Percentiles rank a stretch among this genome's conserved stretches.
Conservation (phyloP, 2,113 vertebrate genomes). For the Chascanopsetta lugubris region DNA sequence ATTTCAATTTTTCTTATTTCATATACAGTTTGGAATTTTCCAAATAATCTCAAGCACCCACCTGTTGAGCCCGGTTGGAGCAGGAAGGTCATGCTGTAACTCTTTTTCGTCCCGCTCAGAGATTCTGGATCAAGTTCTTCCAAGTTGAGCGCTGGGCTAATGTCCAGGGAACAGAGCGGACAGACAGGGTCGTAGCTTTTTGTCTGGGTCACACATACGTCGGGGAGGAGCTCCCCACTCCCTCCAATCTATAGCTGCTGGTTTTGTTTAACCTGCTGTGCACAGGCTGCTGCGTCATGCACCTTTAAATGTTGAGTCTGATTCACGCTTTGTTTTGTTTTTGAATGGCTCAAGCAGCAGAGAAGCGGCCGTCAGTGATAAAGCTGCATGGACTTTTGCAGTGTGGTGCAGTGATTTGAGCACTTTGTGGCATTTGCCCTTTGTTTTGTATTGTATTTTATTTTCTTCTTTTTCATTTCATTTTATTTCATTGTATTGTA, state of each 20-base stretch:
- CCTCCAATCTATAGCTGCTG: conserved; percentile 26
- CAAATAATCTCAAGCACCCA: conserved; percentile 42
- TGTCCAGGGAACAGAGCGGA: conserved; percentile 34
- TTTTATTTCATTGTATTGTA: too few relatives aligned
- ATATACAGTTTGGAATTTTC: too few relatives aligned
- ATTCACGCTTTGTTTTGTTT: conserved; percentile 6
- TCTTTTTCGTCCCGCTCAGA: conserved; percentile 20
- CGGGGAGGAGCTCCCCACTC: conserved; percentile 65
- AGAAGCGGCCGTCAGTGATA: background rate
- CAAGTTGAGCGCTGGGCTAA: conserved; percentile 30
- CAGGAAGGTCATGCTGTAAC: conserved; percentile 57
- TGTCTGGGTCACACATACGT: conserved; percentile 41
- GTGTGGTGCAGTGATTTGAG: too few relatives aligned
- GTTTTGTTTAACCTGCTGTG: conserved; percentile 11
- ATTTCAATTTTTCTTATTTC: background rate
- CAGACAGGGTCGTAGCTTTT: conserved; percentile 37
- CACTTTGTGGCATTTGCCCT: too few relatives aligned
- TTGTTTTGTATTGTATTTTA: too few relatives aligned
- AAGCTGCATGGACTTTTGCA: background rate
- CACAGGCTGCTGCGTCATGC: conserved; percentile 1
- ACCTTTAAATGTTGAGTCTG: conserved; percentile 34
- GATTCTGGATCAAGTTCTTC: conserved; percentile 24
- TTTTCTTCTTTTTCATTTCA: too few relatives aligned
- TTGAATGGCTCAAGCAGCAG: background rate
- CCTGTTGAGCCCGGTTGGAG: conserved; percentile 54